These are phyloP conservation scores for Aythya fuligula DNA, from an alignment of 2,797 vertebrate species.

Conservation along the genomic window DNA sequence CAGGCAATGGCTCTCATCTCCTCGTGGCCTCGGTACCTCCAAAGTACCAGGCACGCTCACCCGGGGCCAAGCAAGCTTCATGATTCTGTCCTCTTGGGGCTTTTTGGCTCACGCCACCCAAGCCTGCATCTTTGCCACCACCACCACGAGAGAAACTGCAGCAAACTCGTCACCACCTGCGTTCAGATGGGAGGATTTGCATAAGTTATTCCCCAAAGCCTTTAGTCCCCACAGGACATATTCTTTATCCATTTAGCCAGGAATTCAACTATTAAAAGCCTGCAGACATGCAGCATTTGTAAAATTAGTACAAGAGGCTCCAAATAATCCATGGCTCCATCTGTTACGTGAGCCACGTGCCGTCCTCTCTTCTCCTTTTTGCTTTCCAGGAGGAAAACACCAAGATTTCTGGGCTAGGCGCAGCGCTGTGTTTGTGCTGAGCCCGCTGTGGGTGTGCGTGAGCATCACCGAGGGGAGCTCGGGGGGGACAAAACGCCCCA, in stretches of 20 bases:
- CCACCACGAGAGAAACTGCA: background rate
- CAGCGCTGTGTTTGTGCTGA: no score
- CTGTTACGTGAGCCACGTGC: background rate
- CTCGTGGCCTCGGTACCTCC: background rate
- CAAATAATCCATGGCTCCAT: conserved; percentile 50
- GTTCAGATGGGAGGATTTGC: background rate
- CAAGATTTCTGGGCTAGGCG: background rate
- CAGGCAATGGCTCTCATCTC: no score
- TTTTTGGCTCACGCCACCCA: background rate
- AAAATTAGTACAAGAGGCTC: conserved; percentile 48
- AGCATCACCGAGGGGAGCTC: background rate
- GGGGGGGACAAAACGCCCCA: background rate
- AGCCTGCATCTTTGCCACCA: background rate
- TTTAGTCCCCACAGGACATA: background rate
- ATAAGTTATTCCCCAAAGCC: conserved; percentile 24
- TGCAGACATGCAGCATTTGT: conserved; percentile 29
- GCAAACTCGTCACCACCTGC: background rate
- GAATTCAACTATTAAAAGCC: conserved; percentile 37
- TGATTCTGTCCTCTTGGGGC: accelerated
- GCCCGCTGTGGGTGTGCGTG: background rate
- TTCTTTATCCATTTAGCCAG: conserved; percentile 30
- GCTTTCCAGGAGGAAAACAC: background rate
- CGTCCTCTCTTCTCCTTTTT: background rate
- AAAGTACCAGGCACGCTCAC: background rate
- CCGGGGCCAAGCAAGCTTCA: accelerated